Evolutionary conservation across 1,140 invertebrate genomes (phyloP).

Genomic region (Aricia agestis): DNA sequence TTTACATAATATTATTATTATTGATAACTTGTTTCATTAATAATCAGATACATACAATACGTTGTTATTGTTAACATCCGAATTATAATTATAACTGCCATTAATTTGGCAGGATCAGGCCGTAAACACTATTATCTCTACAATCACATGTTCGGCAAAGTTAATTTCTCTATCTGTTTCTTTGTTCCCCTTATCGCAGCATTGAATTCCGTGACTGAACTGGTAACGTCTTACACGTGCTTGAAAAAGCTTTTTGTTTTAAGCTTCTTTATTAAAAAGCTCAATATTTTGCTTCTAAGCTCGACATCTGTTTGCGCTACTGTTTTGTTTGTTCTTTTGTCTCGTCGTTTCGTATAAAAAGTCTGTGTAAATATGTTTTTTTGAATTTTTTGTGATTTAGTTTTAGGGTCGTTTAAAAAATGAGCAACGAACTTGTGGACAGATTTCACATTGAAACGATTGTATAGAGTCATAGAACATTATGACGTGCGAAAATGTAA

Average conservation of each 20-base stretch:
- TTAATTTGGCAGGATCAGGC: background rate
- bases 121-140: background rate
- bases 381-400: background rate
- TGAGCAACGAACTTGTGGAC: too few relatives aligned
- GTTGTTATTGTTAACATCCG: background rate
- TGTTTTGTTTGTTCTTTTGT: background rate
- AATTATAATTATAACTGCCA: background rate
- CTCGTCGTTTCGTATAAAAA: background rate
- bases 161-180: conserved; percentile 16
- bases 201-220: conserved; percentile 11
- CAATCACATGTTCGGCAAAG: background rate
- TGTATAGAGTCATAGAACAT: too few relatives aligned
- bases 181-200: conserved; percentile 13
- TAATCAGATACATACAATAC: too few relatives aligned
- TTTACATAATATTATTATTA: too few relatives aligned
- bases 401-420: background rate
- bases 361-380: background rate
- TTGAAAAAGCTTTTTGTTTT: background rate
- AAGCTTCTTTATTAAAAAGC: background rate
- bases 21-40: too few relatives aligned
- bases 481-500: too few relatives aligned
- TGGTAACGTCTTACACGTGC: conserved; percentile 6
- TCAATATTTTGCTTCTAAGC: conserved; percentile 2
- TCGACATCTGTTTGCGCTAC: background rate
- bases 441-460: too few relatives aligned